A percentile compares a stretch with the other conserved stretches of the same genome.
These are phyloP conservation scores for Ficedula albicollis DNA, from an alignment of 2,797 vertebrate genomes.

Conservation along the genomic window DNA sequence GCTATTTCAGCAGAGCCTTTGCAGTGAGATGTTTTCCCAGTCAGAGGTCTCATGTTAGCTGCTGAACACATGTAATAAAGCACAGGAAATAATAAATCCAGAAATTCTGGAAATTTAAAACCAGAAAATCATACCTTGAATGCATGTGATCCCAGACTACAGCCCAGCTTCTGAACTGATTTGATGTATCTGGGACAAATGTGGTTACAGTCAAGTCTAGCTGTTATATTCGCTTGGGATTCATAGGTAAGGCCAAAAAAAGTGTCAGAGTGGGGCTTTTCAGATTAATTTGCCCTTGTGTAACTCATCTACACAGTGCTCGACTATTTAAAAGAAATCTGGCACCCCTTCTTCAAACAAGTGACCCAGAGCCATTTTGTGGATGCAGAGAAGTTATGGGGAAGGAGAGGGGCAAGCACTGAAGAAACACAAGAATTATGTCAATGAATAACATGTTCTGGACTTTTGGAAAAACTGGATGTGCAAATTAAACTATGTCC, in stretches of 20 bases:
- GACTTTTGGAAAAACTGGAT: background rate
- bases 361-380: background rate
- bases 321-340: background rate
- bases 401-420: background rate
- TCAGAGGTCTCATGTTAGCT: conserved; percentile 8
- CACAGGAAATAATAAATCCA: conserved; percentile 1
- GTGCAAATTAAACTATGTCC: background rate
- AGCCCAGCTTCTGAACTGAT: background rate
- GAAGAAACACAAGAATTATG: background rate
- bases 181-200: background rate
- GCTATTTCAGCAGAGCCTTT: conserved; percentile 27
- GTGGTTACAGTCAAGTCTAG: background rate
- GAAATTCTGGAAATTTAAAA: background rate
- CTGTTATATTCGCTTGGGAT: background rate
- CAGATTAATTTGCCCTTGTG: background rate
- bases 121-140: background rate
- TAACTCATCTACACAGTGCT: background rate
- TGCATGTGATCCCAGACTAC: background rate
- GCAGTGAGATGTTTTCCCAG: background rate
- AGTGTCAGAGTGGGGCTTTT: background rate
- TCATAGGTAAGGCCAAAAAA: background rate
- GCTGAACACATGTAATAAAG: background rate
- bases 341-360: background rate
- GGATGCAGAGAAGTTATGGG: background rate
- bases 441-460: background rate